Base-by-base conservation (phyloP, 2,113 vertebrate genomes). In the Xiphophorus hellerii region DNA sequence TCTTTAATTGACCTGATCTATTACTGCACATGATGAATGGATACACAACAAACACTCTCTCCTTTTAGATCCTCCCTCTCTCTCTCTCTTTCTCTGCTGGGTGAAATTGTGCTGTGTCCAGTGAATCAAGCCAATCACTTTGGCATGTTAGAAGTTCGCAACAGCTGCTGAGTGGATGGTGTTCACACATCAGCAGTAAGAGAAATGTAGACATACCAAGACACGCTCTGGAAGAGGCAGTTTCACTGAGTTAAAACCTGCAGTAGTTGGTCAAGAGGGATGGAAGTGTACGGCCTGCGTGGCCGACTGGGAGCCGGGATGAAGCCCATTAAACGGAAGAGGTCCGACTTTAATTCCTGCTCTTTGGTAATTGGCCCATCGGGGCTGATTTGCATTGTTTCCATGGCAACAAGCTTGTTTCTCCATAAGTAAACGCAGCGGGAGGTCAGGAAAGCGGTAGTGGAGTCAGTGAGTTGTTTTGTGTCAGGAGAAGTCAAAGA, bases 291-390 rank as follows among this genome's bases (percentile, higher is more conserved):
- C 17, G 15, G 10, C 20, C 27, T 28, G 76, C 33, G 28, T 48
- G 71, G 76, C 48, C 37, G 70, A 73, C 66, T 69, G 75, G 62
- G 71, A 77, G 78, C 65, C 70, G 51, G 61, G 76, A 81, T 83
- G 61, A 84, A 81, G 60, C 64, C 77, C 62, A 83, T 86, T 88
- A 87, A 79, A 76, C 20, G 33, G 62, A 84, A 73, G 76, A 75
- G 68, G 76, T 88, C 79, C 35, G 4, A 39, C 72, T 84, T 81
- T 92, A 90, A 92, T 92, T 88, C 84, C 82, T 31, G 64, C 81
- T 83, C 81, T 83, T 86, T 90, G 70, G 71, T 92, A 89, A 90
- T 88, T 90, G 84, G 87, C 78, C 88, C 58, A 13, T 70, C 30
- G 84, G 81, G 90, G 71, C 44, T 3, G 20, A 78, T 92, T 87